A percentile compares a stretch with the other conserved stretches of the same genome.
Evolutionary conservation across 2,797 vertebrate species (phyloP).

Genomic region (Phalloptychus januarius): DNA sequence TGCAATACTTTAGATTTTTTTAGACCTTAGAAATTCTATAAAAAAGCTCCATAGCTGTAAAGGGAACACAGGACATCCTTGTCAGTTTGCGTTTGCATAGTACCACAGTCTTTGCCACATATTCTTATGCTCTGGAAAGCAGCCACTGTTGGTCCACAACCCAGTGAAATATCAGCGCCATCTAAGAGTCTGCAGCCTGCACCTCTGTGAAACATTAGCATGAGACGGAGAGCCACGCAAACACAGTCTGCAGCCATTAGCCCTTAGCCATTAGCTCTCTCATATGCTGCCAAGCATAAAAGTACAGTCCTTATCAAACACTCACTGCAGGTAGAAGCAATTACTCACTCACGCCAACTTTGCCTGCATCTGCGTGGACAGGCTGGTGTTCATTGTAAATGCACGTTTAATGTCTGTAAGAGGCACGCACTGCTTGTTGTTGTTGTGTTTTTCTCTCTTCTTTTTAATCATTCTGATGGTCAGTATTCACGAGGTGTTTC

Average conservation of each 20-base stretch:
- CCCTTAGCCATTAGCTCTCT: conserved; percentile 70
- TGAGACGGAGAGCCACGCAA: conserved; percentile 59
- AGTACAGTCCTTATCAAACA: conserved; percentile 65
- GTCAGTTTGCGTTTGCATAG: no score
- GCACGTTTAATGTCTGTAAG: background rate
- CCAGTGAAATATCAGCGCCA: conserved; percentile 56
- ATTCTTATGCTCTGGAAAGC: conserved; percentile 20
- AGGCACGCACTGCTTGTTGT: background rate
- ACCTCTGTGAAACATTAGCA: conserved; percentile 63
- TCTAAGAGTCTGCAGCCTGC: conserved; percentile 52
- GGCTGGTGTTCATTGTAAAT: conserved; percentile 30
- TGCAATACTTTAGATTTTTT: background rate
- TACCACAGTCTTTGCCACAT: conserved; percentile 12
- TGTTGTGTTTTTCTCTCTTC: background rate
- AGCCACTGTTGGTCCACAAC: conserved; percentile 37
- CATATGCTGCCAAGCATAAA: conserved; percentile 74
- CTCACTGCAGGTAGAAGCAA: conserved; percentile 73
- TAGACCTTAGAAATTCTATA: background rate
- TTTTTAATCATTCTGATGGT: background rate
- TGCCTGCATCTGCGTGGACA: conserved; percentile 29
- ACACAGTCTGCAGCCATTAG: conserved; percentile 71
- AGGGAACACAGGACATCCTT: background rate
- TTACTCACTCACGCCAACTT: conserved; percentile 68
- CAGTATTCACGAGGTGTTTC: conserved; percentile 9
- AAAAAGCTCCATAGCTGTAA: conserved; percentile 7